Percentiles rank a stretch among this genome's conserved stretches.
Conservation (phyloP, 1,140 invertebrate genomes). For the Papilio polytes region DNA sequence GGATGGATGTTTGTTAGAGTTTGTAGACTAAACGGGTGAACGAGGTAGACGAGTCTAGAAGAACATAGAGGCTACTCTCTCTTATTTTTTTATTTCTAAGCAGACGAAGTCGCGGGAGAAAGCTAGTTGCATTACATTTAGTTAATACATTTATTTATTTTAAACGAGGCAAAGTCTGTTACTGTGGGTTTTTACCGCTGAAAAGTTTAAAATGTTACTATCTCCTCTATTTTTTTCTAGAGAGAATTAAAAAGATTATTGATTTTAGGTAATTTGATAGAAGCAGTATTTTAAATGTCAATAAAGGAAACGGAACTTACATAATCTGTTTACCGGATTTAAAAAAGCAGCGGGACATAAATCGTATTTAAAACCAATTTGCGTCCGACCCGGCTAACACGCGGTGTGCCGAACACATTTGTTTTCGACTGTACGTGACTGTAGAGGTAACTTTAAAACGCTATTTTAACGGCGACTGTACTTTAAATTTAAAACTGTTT, state of each 20-base stretch:
- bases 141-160: too few relatives aligned
- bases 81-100: too few relatives aligned
- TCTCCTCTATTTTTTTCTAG: neutral
- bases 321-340: too few relatives aligned
- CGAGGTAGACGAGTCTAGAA: too few relatives aligned
- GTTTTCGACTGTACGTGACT: constrained; percentile 30
- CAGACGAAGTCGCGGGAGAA: too few relatives aligned
- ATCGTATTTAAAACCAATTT: constrained; percentile 50
- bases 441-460: neutral
- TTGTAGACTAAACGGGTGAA: too few relatives aligned
- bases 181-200: too few relatives aligned
- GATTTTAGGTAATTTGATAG: neutral
- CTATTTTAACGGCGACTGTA: neutral
- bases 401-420: constrained; percentile 25
- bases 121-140: too few relatives aligned
- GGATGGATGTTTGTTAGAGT: too few relatives aligned
- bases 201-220: neutral
- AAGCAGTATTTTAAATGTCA: neutral
- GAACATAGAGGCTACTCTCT: too few relatives aligned
- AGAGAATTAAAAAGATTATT: too few relatives aligned
- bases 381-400: neutral
- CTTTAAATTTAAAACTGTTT: neutral
- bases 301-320: too few relatives aligned
- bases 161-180: neutral
- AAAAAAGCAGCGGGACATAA: constrained; percentile 39